phyloP scores from a whole-genome alignment of 1,140 invertebrate genomes.

The Tribolium madens region DNA sequence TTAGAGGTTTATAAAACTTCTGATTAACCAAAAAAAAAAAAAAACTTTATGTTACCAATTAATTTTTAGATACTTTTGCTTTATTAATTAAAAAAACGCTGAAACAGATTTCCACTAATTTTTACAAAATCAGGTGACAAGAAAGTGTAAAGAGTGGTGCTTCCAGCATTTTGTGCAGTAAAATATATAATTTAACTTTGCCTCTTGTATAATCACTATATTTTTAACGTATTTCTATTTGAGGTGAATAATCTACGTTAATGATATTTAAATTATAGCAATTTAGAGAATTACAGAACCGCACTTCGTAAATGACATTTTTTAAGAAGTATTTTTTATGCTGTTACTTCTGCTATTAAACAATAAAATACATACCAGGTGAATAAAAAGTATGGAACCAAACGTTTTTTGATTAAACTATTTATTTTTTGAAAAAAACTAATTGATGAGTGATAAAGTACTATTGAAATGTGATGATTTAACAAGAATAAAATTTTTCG shows the following conservation, averaged over 20 bases:
- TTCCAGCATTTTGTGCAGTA: not conserved
- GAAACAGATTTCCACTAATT: not conserved
- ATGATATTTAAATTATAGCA: slow-evolving; percentile 32
- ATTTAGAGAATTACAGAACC: not conserved
- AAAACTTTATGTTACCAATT: not conserved
- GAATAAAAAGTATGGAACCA: no score
- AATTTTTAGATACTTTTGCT: not conserved
- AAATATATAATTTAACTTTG: slow-evolving; percentile 6
- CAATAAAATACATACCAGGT: no score
- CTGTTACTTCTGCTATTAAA: not conserved
- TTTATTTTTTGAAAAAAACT: no score
- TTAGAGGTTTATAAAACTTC: slow-evolving; percentile 6
- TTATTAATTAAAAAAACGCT: not conserved
- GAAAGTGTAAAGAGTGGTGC: slow-evolving; percentile 4
- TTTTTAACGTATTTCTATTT: slow-evolving; percentile 5
- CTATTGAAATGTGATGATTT: no score
- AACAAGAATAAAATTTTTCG: no score
- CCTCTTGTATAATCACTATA: not conserved
- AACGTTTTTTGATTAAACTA: no score
- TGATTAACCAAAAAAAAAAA: not conserved
- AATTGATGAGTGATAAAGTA: no score
- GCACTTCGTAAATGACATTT: not conserved
- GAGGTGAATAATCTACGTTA: slow-evolving; percentile 1
- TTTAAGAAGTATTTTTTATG: not conserved
- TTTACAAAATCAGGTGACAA: not conserved